Percentiles rank a stretch among this genome's conserved stretches.
Evolutionary conservation across 2,888 invertebrate genomes (phyloP).

Genomic region (Spodoptera picta): DNA sequence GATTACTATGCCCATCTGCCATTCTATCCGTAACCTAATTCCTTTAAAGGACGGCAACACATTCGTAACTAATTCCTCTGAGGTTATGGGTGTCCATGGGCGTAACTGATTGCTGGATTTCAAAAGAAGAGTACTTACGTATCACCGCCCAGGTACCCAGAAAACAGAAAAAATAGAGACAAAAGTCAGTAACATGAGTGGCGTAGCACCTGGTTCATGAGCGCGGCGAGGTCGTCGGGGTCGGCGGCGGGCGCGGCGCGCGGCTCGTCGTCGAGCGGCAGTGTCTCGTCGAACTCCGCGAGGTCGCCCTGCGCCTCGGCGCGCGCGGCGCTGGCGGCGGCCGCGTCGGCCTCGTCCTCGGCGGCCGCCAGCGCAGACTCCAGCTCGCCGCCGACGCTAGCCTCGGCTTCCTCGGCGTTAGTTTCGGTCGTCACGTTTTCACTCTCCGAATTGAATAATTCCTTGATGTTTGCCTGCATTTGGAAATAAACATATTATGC

Average conservation of each 20-base stretch:
- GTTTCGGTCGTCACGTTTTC: conserved; percentile 88
- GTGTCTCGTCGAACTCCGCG: conserved; percentile 98
- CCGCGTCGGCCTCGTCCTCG: conserved; percentile 98
- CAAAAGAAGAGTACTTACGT: no score
- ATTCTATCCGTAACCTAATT: no score
- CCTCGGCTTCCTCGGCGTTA: conserved; percentile 84
- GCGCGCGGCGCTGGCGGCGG: conserved; percentile 95
- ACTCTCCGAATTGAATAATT: conserved; percentile 95
- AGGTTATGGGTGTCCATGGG: no score
- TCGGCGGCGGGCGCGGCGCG: conserved; percentile 43
- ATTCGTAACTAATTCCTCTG: no score
- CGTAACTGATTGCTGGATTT: no score
- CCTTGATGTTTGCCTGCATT: conserved; percentile 95
- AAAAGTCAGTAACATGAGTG: no score
- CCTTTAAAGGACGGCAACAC: no score
- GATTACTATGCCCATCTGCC: no score
- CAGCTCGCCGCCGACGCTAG: conserved; percentile 88
- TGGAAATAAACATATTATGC: conserved; percentile 12
- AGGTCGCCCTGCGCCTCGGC: conserved; percentile 96
- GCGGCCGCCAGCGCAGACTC: conserved; percentile 96
- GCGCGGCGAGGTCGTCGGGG: conserved; percentile 68
- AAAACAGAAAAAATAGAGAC: no score
- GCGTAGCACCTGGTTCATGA: conserved; percentile 71
- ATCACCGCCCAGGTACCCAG: no score
- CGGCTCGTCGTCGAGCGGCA: conserved; percentile 95